Evolutionary conservation across 1,140 invertebrate genomes (phyloP).

Genomic region (Fopius arisanus): DNA sequence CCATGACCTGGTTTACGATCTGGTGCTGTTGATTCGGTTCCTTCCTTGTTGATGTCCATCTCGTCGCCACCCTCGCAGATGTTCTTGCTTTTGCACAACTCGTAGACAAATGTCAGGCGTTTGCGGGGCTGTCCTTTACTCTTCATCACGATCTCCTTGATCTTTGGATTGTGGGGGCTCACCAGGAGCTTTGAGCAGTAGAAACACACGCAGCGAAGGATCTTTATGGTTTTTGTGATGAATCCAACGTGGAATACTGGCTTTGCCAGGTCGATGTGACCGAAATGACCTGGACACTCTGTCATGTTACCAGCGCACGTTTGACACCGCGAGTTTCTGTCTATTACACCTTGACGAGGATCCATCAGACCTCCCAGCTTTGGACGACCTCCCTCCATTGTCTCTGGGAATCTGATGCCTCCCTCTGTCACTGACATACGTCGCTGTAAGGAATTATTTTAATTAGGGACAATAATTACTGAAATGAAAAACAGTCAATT

Average conservation of each 20-base stretch:
- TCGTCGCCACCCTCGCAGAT: conserved; percentile 99
- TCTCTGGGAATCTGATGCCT: conserved; percentile 96
- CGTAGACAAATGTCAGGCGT: conserved; percentile 94
- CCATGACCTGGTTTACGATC: conserved; percentile 86
- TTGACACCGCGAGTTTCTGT: conserved; percentile 91
- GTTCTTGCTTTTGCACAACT: conserved; percentile 97
- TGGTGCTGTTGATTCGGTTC: conserved; percentile 62
- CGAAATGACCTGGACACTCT: conserved; percentile 99
- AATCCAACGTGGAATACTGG: conserved; percentile 99
- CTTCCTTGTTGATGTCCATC: conserved; percentile 88
- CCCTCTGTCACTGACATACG: conserved; percentile 98
- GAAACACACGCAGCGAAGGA: conserved; percentile 96
- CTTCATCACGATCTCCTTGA: conserved; percentile 97
- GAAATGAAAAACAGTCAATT: no score
- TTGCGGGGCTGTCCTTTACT: conserved; percentile 97
- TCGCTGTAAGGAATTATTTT: conserved; percentile 70
- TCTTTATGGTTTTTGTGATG: conserved; percentile 96
- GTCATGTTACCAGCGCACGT: conserved; percentile 98
- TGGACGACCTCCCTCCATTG: conserved; percentile 97
- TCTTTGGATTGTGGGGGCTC: conserved; percentile 92
- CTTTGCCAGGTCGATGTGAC: conserved; percentile 98
- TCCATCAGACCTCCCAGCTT: conserved; percentile 99
- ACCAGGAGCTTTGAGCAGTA: conserved; percentile 96
- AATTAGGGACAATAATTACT: neutral
- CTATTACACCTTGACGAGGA: conserved; percentile 97